Base-by-base conservation (phyloP, 1,140 invertebrate genomes). In the Eueides isabella region DNA sequence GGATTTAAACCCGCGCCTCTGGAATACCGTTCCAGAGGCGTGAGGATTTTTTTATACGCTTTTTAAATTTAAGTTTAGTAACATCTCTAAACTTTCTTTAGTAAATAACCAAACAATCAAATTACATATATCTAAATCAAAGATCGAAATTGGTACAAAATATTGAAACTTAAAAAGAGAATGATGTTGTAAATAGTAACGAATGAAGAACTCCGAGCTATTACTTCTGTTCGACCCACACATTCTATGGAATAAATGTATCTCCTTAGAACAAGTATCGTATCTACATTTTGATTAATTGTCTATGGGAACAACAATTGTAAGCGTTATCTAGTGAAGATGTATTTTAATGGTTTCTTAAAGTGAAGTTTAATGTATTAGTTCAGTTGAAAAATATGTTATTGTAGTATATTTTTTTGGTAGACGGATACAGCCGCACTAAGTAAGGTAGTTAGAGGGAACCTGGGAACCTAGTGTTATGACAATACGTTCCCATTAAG, bases 201-300 rank as follows among this genome's bases (percentile, higher is more conserved):
- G 19, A 55, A 55, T 26, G 48, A 55, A 11, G 19, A 55, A 55
- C 23, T 55, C 6, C 0, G 9, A 55, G 48, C 48, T 55, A 55
- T 55, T 55, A 55, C 48, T 26, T 26, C 48, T 55, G 48, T 55
- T 55, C 48, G 48, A 55, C 48, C 48, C 48, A 55, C 48, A 55
- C 48, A 12, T 26, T 55, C 11, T 26, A 23, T 55, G 11, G 48
- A 55, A 55, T 55, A 55, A 55, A 55, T 26, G 48, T 55, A 55
- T 55, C 48, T 55, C 48, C 48, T 55, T 55, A 55, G 23, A 48
- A n/a, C 48, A 55, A 2, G 48, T 26, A 55, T 23, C 23, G 23
- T 26, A 55, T 55, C 48, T 55, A 26, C 48, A 55, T 55, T 19
- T 55, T 55, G 48, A 55, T 55, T 55, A 55, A 55, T 55, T 55